phyloP scores from a whole-genome alignment of 1,140 invertebrate species.

The Drosophila littoralis region DNA sequence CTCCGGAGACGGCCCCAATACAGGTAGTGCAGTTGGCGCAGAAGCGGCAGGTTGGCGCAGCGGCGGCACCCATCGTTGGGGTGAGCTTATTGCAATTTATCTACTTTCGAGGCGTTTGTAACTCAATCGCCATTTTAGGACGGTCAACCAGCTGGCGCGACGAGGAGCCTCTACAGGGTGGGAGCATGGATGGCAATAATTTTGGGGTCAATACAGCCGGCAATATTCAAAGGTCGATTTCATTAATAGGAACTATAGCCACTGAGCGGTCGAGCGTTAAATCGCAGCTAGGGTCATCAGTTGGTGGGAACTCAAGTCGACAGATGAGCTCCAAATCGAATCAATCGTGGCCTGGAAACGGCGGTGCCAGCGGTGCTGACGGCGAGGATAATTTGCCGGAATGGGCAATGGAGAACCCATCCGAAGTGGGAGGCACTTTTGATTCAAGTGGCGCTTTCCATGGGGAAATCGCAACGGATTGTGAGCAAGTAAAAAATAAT shows the following conservation, averaged over 20 bases:
- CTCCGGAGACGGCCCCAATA: slow-evolving; percentile 53
- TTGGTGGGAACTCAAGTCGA: slow-evolving; percentile 18
- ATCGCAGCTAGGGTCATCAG: background rate
- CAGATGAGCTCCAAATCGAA: slow-evolving; percentile 29
- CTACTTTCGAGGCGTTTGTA: background rate
- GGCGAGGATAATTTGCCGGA: slow-evolving; percentile 89
- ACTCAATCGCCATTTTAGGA: slow-evolving; percentile 55
- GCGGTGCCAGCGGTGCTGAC: slow-evolving; percentile 21
- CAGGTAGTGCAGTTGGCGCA: slow-evolving; percentile 21
- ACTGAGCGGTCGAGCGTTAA: slow-evolving; percentile 36
- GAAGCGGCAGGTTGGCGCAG: slow-evolving; percentile 70
- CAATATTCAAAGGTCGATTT: slow-evolving; percentile 67
- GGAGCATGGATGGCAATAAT: slow-evolving; percentile 49
- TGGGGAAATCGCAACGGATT: slow-evolving; percentile 84
- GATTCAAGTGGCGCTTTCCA: slow-evolving; percentile 94
- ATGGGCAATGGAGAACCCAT: slow-evolving; percentile 90
- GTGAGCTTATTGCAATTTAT: slow-evolving; percentile 32
- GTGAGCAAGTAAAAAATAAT: slow-evolving; percentile 11
- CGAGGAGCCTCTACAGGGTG: slow-evolving; percentile 82
- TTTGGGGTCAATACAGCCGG: slow-evolving; percentile 35
- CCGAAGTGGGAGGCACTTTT: slow-evolving; percentile 93
- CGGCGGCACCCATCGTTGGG: slow-evolving; percentile 65
- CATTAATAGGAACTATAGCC: slow-evolving; percentile 52
- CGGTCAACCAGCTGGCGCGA: slow-evolving; percentile 88
- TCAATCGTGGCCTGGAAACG: slow-evolving; percentile 44